phyloP scores from a whole-genome alignment of 2,113 vertebrate genomes.

The Alethe diademata region DNA sequence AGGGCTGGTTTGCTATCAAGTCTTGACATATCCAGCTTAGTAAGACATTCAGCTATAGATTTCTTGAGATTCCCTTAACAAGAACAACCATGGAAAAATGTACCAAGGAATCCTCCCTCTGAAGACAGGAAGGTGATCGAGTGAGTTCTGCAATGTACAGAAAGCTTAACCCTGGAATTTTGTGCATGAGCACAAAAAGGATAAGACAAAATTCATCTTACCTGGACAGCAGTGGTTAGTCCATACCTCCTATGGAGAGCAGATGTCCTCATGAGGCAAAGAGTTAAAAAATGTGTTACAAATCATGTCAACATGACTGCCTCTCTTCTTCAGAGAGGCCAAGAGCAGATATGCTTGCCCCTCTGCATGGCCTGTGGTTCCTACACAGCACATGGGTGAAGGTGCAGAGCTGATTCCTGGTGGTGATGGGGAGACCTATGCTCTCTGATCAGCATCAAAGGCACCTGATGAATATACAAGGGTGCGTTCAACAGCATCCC shows the following conservation, averaged over 20 bases:
- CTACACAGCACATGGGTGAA: rapidly evolving
- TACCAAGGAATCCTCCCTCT: not conserved
- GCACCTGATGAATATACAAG: not conserved
- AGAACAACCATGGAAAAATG: rapidly evolving
- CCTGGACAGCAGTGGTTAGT: not conserved
- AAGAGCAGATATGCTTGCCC: not conserved
- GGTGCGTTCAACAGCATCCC: not conserved
- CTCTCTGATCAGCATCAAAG: not conserved
- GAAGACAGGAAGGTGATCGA: rapidly evolving
- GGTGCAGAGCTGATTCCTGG: not conserved
- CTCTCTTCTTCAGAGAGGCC: not conserved
- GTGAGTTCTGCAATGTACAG: not conserved
- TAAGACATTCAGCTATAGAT: not conserved
- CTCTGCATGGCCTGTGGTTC: not conserved
- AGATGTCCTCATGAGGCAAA: not conserved
- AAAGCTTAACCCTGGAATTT: not conserved
- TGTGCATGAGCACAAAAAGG: not conserved
- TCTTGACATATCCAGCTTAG: not conserved
- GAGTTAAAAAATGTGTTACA: not conserved
- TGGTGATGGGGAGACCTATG: not conserved
- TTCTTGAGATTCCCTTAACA: not conserved
- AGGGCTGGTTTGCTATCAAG: not conserved
- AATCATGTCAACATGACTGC: rapidly evolving
- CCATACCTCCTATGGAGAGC: rapidly evolving
- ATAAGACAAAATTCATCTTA: not conserved